Conservation (phyloP, 1,140 invertebrate species). For the Orius laevigatus region DNA sequence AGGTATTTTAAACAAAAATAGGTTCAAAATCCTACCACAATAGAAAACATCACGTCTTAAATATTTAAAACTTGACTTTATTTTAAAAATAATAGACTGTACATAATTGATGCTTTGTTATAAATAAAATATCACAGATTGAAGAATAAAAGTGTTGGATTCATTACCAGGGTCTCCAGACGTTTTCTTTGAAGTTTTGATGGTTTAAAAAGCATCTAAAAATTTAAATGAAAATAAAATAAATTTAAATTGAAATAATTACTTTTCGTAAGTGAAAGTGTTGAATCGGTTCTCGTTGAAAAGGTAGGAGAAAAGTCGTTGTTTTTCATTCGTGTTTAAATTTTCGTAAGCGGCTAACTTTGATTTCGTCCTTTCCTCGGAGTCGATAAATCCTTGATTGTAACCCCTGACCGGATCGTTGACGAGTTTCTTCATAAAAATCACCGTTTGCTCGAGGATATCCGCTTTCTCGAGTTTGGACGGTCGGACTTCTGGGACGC, state of each 20-base stretch:
- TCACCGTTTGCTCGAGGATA: slow-evolving; percentile 47
- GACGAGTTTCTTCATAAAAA: slow-evolving; percentile 20
- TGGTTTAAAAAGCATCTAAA: not conserved
- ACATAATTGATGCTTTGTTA: too few relatives aligned
- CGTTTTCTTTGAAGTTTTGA: too few relatives aligned
- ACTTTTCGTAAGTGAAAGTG: not conserved
- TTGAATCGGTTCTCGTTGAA: not conserved
- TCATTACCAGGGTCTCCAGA: too few relatives aligned
- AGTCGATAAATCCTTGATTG: not conserved
- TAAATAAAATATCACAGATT: too few relatives aligned
- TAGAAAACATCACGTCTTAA: too few relatives aligned
- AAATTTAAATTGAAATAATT: not conserved
- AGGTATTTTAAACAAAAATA: too few relatives aligned
- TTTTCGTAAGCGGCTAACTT: slow-evolving; percentile 6
- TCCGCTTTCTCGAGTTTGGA: slow-evolving; percentile 49
- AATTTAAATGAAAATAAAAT: not conserved
- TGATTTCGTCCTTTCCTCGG: not conserved
- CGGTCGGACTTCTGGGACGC: slow-evolving; percentile 22
- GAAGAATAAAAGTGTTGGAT: too few relatives aligned
- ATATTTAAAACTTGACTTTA: too few relatives aligned
- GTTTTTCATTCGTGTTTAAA: not conserved
- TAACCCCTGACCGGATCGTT: not conserved
- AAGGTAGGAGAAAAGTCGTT: not conserved
- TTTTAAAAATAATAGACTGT: too few relatives aligned
- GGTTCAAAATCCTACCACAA: too few relatives aligned